A percentile compares a stretch with the other conserved stretches of the same genome.
phyloP scores from a whole-genome alignment of 2,113 vertebrate species.

The Poicephalus gulielmi region DNA sequence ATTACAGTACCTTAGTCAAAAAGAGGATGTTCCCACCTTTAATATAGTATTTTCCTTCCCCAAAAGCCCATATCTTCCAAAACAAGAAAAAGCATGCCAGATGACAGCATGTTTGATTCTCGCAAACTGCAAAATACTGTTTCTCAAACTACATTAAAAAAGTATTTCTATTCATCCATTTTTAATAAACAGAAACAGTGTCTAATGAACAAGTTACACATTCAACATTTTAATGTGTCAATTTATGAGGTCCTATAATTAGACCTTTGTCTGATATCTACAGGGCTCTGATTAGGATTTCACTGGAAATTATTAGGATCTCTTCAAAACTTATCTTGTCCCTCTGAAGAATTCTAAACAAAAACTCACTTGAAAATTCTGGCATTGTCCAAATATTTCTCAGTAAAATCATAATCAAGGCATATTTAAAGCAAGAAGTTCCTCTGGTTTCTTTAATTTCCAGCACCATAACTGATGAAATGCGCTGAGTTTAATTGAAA shows the following conservation, averaged over 20 bases:
- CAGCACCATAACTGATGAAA: not conserved
- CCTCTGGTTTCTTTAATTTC: slow-evolving; percentile 13
- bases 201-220: slow-evolving; percentile 52
- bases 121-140: not conserved
- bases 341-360: not conserved
- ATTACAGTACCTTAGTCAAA: slow-evolving; percentile 68
- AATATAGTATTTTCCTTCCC: not conserved
- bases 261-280: slow-evolving; percentile 61
- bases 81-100: not conserved
- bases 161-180: not conserved
- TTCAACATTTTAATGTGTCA: slow-evolving; percentile 58
- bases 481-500: not conserved
- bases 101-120: not conserved
- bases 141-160: not conserved
- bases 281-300: slow-evolving; percentile 22
- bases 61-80: not conserved
- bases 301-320: not conserved
- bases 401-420: not conserved
- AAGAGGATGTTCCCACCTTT: slow-evolving; percentile 61
- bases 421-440: not conserved
- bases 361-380: slow-evolving; percentile 3
- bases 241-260: slow-evolving; percentile 63
- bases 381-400: not conserved
- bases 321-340: slow-evolving; percentile 17
- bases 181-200: slow-evolving; percentile 32